Evolutionary conservation across 2,113 vertebrate genomes (phyloP), one percentile per base, ranked within the genome.

Genomic region (Ageneiosus marmoratus): DNA sequence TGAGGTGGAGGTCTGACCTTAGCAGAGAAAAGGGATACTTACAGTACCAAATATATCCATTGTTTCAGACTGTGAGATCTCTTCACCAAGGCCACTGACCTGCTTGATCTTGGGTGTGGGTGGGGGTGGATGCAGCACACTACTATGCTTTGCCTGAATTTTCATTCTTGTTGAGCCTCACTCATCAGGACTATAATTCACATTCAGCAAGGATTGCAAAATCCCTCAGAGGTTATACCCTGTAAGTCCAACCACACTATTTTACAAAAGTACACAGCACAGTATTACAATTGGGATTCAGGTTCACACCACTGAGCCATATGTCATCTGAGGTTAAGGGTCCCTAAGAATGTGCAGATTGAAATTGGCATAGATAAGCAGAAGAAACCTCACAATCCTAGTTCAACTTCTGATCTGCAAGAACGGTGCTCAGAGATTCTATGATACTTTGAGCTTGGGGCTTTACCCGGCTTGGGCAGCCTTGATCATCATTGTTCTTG

Each of bases 1-100:
- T 90, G 90, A 92, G 91, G 84, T 83, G 50, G 84, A 88, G 87
- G 84, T 84, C 83, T 91, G 89, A 90, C 88, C 91, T 86, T 41
- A 37, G 41, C 81, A 85, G 80, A 85, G 82, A 73, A 82, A 85
- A 84, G 44, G 67, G 69, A 20, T 86, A 92, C 90, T 92, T 89
- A 93, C 92, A 41, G 84, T 86, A 86, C 79, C 89, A 72, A 91
- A 90, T 86, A 84, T 89, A 89, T 93, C 90, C 92, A 93, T 92
- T 87, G 85, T 87, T 77, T 48, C 87, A 86, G 81, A 86, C 78
- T 41, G 83, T 86, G 88, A 70, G 82, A 87, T 87, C 85, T 88
- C 77, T 78, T 53, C 53, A 85, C 81, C 83, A 73, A 79, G 70
- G 88, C 56, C 32, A 62, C 20, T 79, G 86, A 91, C 87, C 85